Evolutionary conservation across 1,140 invertebrate species (phyloP).

Genomic region (Thalassaphorura encarpata): DNA sequence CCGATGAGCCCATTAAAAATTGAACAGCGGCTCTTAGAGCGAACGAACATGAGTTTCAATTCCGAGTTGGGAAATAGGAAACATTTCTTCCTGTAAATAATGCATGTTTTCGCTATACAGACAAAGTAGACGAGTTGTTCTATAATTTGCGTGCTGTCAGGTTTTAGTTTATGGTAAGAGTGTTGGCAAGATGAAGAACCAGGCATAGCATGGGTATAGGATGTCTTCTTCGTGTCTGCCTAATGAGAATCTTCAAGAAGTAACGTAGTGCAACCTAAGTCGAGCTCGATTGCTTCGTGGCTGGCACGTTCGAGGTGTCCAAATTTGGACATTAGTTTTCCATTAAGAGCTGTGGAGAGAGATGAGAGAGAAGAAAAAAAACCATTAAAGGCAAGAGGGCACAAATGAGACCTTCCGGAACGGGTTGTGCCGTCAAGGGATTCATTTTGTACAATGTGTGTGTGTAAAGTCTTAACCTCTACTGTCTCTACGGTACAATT

Average conservation of each 20-base stretch:
- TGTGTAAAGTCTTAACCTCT: not conserved
- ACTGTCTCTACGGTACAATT: not conserved
- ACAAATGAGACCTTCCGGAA: not conserved
- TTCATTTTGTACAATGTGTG: conserved; percentile 3
- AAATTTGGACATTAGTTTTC: conserved; percentile 11
- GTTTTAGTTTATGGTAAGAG: not conserved
- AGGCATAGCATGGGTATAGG: not conserved
- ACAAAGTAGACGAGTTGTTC: no score
- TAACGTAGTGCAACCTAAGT: no score
- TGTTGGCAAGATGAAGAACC: not conserved
- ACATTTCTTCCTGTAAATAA: no score
- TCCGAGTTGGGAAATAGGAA: no score
- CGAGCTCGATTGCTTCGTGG: no score
- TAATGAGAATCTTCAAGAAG: not conserved
- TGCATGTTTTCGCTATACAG: no score
- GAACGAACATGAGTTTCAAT: no score
- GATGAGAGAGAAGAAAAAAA: not conserved
- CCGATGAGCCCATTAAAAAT: no score
- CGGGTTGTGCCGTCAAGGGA: not conserved
- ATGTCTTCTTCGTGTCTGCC: not conserved
- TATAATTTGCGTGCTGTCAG: not conserved
- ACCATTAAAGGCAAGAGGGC: not conserved
- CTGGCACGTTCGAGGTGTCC: no score
- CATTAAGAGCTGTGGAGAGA: conserved; percentile 1
- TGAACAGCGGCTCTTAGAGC: no score